Base-by-base conservation (phyloP, 2,888 invertebrate species). In the Stegana nigrithorax region DNA sequence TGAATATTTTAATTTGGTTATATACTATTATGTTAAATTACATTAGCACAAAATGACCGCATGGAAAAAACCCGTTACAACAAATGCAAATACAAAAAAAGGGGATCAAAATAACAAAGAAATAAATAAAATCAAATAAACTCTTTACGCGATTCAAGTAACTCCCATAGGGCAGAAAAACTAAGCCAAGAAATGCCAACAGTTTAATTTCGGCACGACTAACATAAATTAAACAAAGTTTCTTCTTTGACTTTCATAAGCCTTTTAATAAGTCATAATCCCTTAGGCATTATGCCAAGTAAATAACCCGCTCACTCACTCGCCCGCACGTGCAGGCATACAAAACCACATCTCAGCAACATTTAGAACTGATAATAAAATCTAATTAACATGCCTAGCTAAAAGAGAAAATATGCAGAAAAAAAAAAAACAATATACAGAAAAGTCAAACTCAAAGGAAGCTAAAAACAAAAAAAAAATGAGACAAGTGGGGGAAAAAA, bases 181-280 rank as follows among this genome's bases (percentile, higher is more conserved):
- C n/a, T n/a, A n/a, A n/a, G n/a, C n/a, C n/a, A n/a, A n/a, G n/a
- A 39, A 39, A 39, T 39, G 39, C n/a, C 39, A 39, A 39, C 39
- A 39, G 39, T 39, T 39, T 39, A 39, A 39, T 39, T 39, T 39
- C 39, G 17, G 78, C 77, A 76, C 73, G 76, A 70, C 79, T 78
- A 75, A 75, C 77, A 77, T 75, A 77, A 75, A 75, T 75, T 74
- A 78, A 78, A 75, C 74, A 78, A 75, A 75, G 75, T 75, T 75
- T 75, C 79, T 75, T 75, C 50, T 50, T 75, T 78, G 75, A 75
- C 75, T 75, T 75, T 75, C 78, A 78, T 78, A 75, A 75, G 75
- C 75, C 75, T 75, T 75, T 78, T 78, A 75, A 78, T 78, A 78
- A 74, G 75, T 73, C 71, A 75, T 74, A 75, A 75, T 78, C 77